A percentile compares a stretch with the other conserved stretches of the same genome.
Conservation (phyloP, 2,797 vertebrate genomes). For the Pterois miles region DNA sequence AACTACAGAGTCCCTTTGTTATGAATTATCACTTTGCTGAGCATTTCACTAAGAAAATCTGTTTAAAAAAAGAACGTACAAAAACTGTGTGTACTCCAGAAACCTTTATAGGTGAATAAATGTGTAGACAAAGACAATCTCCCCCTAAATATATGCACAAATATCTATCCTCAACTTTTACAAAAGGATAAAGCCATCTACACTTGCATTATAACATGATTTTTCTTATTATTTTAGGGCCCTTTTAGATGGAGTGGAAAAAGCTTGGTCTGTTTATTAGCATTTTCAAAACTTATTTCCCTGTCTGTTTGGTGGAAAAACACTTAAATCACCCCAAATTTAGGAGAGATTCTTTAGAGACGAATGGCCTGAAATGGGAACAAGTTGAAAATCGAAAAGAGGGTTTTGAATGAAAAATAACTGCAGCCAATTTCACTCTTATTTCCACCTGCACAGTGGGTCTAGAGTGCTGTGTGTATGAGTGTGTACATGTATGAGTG, state of each 20-base stretch:
- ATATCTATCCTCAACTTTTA: constrained; percentile 29
- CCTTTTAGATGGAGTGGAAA: constrained; percentile 21
- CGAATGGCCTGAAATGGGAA: constrained; percentile 63
- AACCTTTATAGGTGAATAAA: constrained; percentile 13
- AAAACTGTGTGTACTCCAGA: constrained; percentile 21
- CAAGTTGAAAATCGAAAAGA: constrained; percentile 63
- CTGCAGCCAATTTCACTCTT: constrained; percentile 70
- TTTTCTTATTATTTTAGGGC: constrained; percentile 28
- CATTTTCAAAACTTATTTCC: constrained; percentile 60
- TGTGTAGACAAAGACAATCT: constrained; percentile 21
- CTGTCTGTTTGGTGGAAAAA: constrained; percentile 42
- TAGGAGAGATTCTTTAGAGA: constrained; percentile 47
- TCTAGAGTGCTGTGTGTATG: constrained; percentile 9
- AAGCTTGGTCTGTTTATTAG: constrained; percentile 45
- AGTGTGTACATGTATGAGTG: constrained; percentile 16
- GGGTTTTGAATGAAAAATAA: constrained; percentile 69
- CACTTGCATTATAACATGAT: constrained; percentile 12
- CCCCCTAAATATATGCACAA: constrained; percentile 26
- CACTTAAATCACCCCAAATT: constrained; percentile 52
- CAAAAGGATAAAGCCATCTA: constrained; percentile 23
- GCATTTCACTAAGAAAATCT: constrained; percentile 24
- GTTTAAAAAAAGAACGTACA: constrained; percentile 22
- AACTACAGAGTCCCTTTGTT: constrained; percentile 39
- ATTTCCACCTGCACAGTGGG: constrained; percentile 65
- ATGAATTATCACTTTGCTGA: constrained; percentile 45